Evolutionary conservation across 1,140 invertebrate genomes (phyloP).

Genomic region (Bombus turneri): DNA sequence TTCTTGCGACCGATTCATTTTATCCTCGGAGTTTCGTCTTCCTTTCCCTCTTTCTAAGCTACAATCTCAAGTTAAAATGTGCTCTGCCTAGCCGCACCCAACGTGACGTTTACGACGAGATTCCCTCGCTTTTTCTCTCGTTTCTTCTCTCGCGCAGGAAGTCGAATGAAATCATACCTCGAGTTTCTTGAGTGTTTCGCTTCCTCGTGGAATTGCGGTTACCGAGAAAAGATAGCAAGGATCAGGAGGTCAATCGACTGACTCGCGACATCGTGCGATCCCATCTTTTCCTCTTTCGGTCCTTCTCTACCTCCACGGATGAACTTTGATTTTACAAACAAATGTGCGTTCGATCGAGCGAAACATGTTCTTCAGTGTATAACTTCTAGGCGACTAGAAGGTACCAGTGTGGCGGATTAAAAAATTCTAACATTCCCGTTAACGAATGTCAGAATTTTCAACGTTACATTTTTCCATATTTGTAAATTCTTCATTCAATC

Average conservation of each 20-base stretch:
- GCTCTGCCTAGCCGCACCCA: no score
- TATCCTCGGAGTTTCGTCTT: not conserved
- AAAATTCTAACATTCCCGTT: no score
- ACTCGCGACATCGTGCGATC: slow-evolving; percentile 20
- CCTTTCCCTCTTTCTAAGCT: not conserved
- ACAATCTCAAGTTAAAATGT: not conserved
- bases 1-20: not conserved
- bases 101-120: not conserved
- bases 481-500: no score
- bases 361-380: not conserved
- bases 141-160: not conserved
- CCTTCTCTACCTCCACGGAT: not conserved
- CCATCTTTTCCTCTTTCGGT: not conserved
- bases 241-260: slow-evolving; percentile 20
- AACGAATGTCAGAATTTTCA: no score
- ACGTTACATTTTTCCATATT: no score
- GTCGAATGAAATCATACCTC: not conserved
- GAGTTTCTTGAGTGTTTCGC: slow-evolving; percentile 1
- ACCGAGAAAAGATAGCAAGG: not conserved
- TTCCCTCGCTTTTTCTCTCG: not conserved
- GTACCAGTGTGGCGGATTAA: no score
- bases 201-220: slow-evolving; percentile 10
- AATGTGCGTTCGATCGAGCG: not conserved
- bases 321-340: not conserved
- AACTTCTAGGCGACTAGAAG: no score